Evolutionary conservation across 2,113 vertebrate genomes (phyloP).

Genomic region (Callocephalon fimbriatum): DNA sequence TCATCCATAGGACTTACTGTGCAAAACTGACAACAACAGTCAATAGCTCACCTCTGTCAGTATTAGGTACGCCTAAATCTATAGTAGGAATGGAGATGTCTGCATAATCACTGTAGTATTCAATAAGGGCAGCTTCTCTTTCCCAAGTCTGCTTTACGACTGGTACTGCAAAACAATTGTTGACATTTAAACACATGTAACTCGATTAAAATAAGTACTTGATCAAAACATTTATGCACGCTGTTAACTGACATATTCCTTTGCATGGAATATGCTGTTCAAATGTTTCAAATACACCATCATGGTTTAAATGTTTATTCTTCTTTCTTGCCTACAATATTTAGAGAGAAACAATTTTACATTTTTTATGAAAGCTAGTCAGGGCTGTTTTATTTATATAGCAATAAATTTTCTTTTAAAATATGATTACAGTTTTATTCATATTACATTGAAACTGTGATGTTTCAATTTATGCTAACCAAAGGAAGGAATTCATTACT

Average conservation of each 20-base stretch:
- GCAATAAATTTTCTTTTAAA: not conserved
- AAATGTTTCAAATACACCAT: not conserved
- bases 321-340: not conserved
- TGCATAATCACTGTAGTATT: slow-evolving; percentile 93
- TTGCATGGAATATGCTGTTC: not conserved
- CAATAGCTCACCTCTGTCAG: slow-evolving; percentile 88
- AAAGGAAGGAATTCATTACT: not conserved
- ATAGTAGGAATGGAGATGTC: slow-evolving; percentile 90
- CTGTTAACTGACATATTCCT: not conserved
- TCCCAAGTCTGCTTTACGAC: slow-evolving; percentile 98
- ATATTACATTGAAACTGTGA: not conserved
- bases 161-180: slow-evolving; percentile 81
- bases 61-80: slow-evolving; percentile 92
- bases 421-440: not conserved
- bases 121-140: slow-evolving; percentile 83
- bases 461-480: not conserved
- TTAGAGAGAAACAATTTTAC: not conserved
- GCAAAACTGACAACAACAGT: not conserved
- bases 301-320: not conserved
- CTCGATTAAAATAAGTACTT: not conserved
- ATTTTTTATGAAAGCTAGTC: not conserved
- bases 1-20: not conserved
- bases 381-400: not conserved
- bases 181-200: not conserved
- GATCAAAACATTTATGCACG: not conserved